Evolutionary conservation across 2,113 vertebrate genomes (phyloP), one percentile per base, ranked within the genome.

Genomic region (Cavia porcellus): DNA sequence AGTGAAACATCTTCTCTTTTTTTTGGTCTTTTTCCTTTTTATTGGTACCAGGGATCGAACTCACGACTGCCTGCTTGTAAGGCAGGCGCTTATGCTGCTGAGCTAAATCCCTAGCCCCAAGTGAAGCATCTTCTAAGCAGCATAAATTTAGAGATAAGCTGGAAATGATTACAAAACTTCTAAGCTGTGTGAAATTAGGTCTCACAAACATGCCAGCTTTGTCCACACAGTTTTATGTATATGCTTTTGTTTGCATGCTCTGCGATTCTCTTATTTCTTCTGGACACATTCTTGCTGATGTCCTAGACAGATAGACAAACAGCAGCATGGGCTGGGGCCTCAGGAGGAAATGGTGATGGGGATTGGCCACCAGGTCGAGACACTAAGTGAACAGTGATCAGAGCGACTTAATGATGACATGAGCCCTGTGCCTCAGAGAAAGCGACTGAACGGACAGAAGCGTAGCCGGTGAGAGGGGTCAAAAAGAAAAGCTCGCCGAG

Each of bases 61-160:
- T 38, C 38, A 38, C 38, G 38, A 38, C 38, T 38, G 38, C 38
- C 38, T 38, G 38, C 38, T 38, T 38, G 38, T 38, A 38, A 38
- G 38, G 38, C 38, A 38, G 38, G 38, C 38, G 38, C 38, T 38
- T 38, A 38, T 38, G 38, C 38, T 38, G 38, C 38, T 38, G 38
- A 38, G 38, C 38, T 38, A 38, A 38, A 38, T 38, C 38, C 38
- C 38, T 38, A 38, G 38, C 38, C 38, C 38, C 17, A 81, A 80
- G 81, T 86, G 68, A 92, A 87, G 35, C 62, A 57, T 93, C 57
- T 87, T 87, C 81, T 64, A 62, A 95, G 68, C 87, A 86, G 17
- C 17, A 59, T 24, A 94, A 30, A 82, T 90, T 89, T 11, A 47
- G 30, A 90, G 84, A 66, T 87, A 59, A 85, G 13, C 89, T 85